Conservation (phyloP, 2,888 invertebrate species). For the Epirrhoe alternata region DNA sequence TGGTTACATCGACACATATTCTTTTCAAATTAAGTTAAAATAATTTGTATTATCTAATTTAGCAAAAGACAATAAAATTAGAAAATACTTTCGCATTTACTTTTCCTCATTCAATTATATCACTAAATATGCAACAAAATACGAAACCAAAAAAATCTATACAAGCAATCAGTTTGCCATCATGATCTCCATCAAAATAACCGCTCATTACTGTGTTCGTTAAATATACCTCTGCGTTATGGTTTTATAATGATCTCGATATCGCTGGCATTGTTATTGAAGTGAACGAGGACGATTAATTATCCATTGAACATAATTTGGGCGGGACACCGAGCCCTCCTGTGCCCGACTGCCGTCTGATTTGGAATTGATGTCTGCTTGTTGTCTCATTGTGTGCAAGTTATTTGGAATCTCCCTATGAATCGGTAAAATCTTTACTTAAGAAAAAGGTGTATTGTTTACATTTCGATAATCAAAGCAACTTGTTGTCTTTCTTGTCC, state of each 20-base stretch:
- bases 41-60: background rate
- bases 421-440: background rate
- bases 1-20: constrained; percentile 37
- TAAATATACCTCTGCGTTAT: constrained; percentile 45
- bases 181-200: constrained; percentile 38
- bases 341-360: constrained; percentile 65
- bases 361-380: constrained; percentile 63
- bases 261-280: constrained; percentile 73
- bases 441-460: background rate
- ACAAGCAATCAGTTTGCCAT: constrained; percentile 14
- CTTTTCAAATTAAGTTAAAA: constrained; percentile 44
- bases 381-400: constrained; percentile 50
- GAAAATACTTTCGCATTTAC: background rate
- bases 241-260: constrained; percentile 70
- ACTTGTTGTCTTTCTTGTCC: too few relatives aligned
- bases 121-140: background rate
- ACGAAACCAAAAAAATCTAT: background rate
- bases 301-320: constrained; percentile 84
- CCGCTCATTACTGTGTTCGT: constrained; percentile 39
- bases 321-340: constrained; percentile 69
- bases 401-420: constrained; percentile 14
- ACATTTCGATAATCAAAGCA: too few relatives aligned
- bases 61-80: background rate
- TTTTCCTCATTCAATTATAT: constrained; percentile 4
- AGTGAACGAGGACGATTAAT: constrained; percentile 78